Base-by-base conservation (phyloP, 2,888 invertebrate genomes). In the Liodrosophila aerea region DNA sequence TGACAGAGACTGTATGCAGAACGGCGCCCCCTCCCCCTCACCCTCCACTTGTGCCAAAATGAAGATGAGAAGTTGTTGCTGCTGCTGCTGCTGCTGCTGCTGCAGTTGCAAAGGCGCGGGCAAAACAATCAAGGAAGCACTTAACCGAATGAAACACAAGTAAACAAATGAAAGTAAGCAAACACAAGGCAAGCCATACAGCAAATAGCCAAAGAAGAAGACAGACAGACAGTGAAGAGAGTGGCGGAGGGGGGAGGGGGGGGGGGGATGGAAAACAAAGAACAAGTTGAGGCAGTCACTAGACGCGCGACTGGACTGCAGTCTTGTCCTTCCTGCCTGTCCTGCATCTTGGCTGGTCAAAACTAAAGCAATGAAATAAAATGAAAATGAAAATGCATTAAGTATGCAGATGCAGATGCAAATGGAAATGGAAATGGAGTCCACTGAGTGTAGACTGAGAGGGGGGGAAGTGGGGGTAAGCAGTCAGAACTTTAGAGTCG, bases 141-240 rank as follows among this genome's bases (percentile, higher is more conserved):
- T 82, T 82, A 82, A 85, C 85, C 86, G 82, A 82, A 82, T 82
- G 82, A 85, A 82, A 84, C 70, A 75, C 75, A 84, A 82, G 82
- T 73, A 85, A 85, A 85, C 85, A 82, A 82, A 83, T 82, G 82
- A 82, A 82, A 80, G 84, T 76, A 70, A 72, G 77, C 69, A 81
- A 77, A 76, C 64, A 61, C 64, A 75, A 84, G 83, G 63, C 80
- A 76, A 78, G 76, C 73, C 83, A 73, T 58, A 76, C 61, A 71
- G 80, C 73, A 78, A 80, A 80, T 74, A 76, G 73, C 46, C 51
- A 47, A 13, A 8, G 15, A 57, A 29, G 46, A 18, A 16, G 13
- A 39, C 12, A 30, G 3, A 13, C 1, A 12, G 39, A 13, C 12
- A 33, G 13, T n/a, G 8, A 7, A 9, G 7, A 7, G 7, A 39